Evolutionary conservation across 2,888 invertebrate genomes (phyloP), one percentile per base, ranked within the genome.

Genomic region (Alsophila aescularia): DNA sequence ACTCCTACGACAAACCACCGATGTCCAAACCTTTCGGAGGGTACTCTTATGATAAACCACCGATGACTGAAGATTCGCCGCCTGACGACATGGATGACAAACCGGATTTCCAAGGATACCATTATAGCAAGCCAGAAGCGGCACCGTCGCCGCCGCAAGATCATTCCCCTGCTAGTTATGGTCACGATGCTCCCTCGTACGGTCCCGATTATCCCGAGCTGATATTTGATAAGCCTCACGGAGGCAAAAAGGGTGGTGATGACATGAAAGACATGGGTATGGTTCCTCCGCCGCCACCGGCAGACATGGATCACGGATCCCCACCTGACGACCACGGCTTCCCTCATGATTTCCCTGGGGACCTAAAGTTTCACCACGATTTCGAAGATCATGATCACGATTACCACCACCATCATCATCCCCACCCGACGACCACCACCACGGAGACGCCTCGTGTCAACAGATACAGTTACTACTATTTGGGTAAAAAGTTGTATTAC

Each of bases 401-500:
- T 58, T 16, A 32, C 34, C 75, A 88, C 50, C 80, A 92, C 52
- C 78, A 87, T 57, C 78, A 85, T 49, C 78, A 85, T 15, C 81
- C 81, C 16, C 79, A 79, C 10, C 77, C 87, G 0, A 81, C 87
- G 52, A 78, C 92, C 0, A 89, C 91, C 9, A 85, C 87, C 0
- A 86, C 92, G 0, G 93, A 93, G 75, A 92, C 86, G 70, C 92
- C 93, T 65, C 88, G 93, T 77, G 93, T 93, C 7, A 93, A 93
- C 70, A 92, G 87, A 76, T 95, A 94, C 87, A 95, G 95, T 75
- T 96, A 96, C 77, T 96, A 95, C 72, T 95, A 94, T 72, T 90
- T 96, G 57, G 95, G 95, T 2, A 93, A 95, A 67, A 96, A 96
- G 72, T 83, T 96, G 29, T 96, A 95, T 92, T 96, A 95, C 73